Conservation (phyloP, 2,888 invertebrate genomes). For the Frankliniella intonsa region DNA sequence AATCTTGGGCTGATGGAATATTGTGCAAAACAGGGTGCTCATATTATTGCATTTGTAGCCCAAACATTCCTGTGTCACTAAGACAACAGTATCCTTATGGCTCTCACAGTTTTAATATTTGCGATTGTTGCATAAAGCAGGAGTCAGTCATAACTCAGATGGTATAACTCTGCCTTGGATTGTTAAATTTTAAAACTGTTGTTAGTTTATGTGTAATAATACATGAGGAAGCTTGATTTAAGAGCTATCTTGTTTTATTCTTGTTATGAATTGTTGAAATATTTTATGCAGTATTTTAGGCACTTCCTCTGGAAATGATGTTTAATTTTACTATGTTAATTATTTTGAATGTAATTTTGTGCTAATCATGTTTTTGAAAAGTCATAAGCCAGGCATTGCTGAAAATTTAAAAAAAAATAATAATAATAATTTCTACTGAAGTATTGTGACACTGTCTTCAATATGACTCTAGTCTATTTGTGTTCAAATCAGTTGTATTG, state of each 20-base stretch:
- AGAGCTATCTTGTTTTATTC: constrained; percentile 14
- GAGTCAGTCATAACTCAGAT: too few relatives aligned
- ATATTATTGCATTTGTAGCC: constrained; percentile 4
- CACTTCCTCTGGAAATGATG: neutral
- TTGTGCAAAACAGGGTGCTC: neutral
- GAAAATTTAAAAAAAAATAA: neutral
- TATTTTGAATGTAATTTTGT: neutral
- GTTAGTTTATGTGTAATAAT: constrained; percentile 6
- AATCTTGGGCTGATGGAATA: neutral
- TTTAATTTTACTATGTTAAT: constrained; percentile 6
- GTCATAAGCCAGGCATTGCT: neutral
- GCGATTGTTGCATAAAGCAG: neutral
- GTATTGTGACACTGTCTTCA: neutral
- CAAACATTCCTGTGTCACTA: constrained; percentile 9
- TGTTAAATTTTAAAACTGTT: neutral
- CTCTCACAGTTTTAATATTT: too few relatives aligned
- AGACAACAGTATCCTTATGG: too few relatives aligned
- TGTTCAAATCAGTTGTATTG: neutral
- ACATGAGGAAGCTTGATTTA: neutral
- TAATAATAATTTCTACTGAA: neutral
- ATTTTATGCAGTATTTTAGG: constrained; percentile 25
- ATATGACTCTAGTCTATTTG: constrained; percentile 18
- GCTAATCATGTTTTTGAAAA: neutral
- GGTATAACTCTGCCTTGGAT: neutral
- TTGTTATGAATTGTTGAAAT: constrained; percentile 16